Conservation (phyloP, 2,797 vertebrate genomes). For the Eutrigla gurnardus region DNA sequence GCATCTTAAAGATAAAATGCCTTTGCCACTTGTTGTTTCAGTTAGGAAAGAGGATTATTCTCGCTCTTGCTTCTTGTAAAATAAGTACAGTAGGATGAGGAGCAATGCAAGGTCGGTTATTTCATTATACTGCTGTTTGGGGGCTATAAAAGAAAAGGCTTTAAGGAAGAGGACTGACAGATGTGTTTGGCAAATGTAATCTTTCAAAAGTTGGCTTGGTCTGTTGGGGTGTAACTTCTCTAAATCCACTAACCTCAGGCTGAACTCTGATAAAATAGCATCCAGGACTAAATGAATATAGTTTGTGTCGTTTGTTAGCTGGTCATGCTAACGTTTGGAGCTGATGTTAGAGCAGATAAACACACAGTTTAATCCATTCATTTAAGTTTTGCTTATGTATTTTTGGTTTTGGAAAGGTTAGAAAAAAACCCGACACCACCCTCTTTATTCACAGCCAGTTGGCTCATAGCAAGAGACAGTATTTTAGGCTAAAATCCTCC, state of each 20-base stretch:
- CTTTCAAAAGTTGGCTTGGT: too few species aligned
- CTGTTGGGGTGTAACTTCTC: too few species aligned
- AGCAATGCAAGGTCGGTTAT: background rate
- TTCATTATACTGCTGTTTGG: background rate
- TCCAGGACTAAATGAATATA: too few species aligned
- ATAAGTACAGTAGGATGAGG: background rate
- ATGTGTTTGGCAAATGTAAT: too few species aligned
- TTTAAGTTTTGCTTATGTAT: background rate
- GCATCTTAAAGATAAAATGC: background rate
- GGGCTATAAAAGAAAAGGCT: background rate
- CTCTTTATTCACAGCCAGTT: constrained; percentile 11
- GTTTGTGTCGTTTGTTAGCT: background rate
- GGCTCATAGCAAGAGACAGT: constrained; percentile 26
- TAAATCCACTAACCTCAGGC: too few species aligned
- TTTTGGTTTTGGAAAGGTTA: background rate
- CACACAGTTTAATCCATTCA: background rate
- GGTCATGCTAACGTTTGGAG: background rate
- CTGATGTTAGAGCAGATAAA: background rate
- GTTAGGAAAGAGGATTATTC: too few species aligned
- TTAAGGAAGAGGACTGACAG: too few species aligned
- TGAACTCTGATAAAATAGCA: too few species aligned
- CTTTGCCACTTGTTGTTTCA: too few species aligned
- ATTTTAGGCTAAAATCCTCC: constrained; percentile 40
- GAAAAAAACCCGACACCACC: background rate
- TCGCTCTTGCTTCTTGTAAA: too few species aligned